phyloP scores from a whole-genome alignment of 2,888 invertebrate genomes.

The Ochlodes sylvanus region DNA sequence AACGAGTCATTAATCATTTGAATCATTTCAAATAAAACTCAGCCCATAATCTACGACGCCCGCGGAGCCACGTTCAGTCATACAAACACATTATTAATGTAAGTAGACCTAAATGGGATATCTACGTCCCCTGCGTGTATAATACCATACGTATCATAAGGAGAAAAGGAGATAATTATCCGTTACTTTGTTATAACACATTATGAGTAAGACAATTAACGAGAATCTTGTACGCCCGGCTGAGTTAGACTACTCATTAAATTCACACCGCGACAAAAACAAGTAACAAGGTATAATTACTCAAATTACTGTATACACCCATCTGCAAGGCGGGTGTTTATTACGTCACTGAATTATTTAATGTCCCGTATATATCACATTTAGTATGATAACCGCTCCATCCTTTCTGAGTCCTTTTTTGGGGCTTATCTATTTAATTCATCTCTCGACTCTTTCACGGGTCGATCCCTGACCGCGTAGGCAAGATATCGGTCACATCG shows the following conservation, averaged over 20 bases:
- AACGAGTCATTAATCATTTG: conserved; percentile 77
- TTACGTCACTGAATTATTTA: conserved; percentile 17
- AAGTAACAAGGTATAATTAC: conserved; percentile 12
- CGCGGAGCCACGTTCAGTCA: not conserved
- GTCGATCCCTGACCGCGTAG: conserved; percentile 77
- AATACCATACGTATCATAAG: not conserved
- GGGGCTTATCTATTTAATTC: conserved; percentile 81
- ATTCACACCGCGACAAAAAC: conserved; percentile 11
- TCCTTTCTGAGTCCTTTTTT: conserved; percentile 72
- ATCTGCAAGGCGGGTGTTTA: not conserved
- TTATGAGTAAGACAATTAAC: conserved; percentile 5
- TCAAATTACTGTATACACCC: conserved; percentile 8
- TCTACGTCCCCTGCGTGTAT: not conserved
- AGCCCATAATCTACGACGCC: conserved; percentile 29
- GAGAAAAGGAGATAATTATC: conserved; percentile 3
- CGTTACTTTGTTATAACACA: conserved; percentile 6
- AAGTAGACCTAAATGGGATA: not conserved
- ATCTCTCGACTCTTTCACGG: conserved; percentile 80
- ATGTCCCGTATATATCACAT: conserved; percentile 15
- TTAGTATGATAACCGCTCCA: conserved; percentile 51
- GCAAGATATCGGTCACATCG: conserved; percentile 79
- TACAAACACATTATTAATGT: not conserved
- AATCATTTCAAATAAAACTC: conserved; percentile 21
- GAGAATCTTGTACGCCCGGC: not conserved
- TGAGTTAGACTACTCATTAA: conserved; percentile 9